phyloP scores from a whole-genome alignment of 2,888 invertebrate genomes.

The Masnerella sp. region DNA sequence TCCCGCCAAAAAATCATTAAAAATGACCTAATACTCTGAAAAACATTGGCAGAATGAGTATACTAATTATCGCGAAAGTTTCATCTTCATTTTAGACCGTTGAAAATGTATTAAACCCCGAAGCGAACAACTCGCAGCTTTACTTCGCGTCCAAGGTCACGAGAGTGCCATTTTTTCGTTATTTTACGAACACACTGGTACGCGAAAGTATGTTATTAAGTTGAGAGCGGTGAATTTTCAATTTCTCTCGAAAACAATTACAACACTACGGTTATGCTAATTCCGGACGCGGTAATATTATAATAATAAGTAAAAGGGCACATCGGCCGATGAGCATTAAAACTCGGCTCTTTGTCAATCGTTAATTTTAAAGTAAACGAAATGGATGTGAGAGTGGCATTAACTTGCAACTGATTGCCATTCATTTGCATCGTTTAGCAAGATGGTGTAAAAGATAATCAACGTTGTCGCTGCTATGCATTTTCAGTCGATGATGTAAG shows the following conservation, averaged over 20 bases:
- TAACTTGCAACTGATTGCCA: conserved; percentile 28
- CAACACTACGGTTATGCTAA: not conserved
- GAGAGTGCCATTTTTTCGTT: too few species aligned
- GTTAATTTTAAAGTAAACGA: conserved; percentile 26
- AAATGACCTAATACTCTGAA: too few species aligned
- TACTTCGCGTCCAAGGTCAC: too few species aligned
- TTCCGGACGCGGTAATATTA: not conserved
- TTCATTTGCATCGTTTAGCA: conserved; percentile 37
- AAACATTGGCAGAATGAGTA: too few species aligned
- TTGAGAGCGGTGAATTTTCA: conserved; percentile 1
- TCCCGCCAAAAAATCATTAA: too few species aligned
- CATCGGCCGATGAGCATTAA: conserved; percentile 3
- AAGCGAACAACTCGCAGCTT: too few species aligned
- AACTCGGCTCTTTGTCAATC: conserved; percentile 12
- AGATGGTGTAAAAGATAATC: conserved; percentile 32
- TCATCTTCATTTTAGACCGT: too few species aligned
- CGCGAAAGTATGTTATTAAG: conserved; percentile 7
- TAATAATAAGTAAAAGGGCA: conserved; percentile 12
- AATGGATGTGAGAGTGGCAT: conserved; percentile 13
- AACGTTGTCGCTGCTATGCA: not conserved
- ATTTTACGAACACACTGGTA: too few species aligned
- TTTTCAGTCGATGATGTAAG: conserved; percentile 1
- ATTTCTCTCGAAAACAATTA: not conserved
- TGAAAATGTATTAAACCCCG: too few species aligned
- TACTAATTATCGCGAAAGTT: too few species aligned